Evolutionary conservation across 2,113 vertebrate species (phyloP).

Genomic region (Neodon shergylaensis): DNA sequence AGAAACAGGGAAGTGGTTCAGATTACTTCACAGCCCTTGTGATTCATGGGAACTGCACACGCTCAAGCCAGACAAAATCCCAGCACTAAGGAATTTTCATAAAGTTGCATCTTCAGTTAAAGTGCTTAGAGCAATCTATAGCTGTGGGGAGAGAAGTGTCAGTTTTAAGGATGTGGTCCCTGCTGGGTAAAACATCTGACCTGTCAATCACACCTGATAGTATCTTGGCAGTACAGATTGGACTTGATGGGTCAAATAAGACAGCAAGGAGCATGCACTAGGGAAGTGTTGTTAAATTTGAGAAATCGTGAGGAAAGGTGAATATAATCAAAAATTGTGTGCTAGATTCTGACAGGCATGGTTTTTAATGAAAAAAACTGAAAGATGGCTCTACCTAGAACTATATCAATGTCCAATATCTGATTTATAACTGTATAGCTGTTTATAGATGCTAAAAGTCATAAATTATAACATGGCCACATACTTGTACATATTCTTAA

Average conservation of each 20-base stretch:
- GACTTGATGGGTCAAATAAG: background rate
- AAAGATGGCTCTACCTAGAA: background rate
- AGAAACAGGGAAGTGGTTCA: background rate
- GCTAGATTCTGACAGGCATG: background rate
- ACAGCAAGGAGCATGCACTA: too few species aligned
- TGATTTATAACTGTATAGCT: background rate
- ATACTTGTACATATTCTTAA: background rate
- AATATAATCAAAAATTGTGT: background rate
- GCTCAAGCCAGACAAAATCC: background rate
- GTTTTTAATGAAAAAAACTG: background rate
- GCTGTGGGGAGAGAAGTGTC: background rate
- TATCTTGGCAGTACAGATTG: background rate
- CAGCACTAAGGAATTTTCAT: background rate
- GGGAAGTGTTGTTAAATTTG: background rate
- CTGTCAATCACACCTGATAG: background rate
- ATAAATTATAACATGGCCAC: background rate
- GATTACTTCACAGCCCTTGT: background rate
- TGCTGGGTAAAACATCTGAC: background rate
- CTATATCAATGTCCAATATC: background rate
- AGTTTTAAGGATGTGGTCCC: background rate
- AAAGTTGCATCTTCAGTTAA: background rate
- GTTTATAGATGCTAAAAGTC: background rate
- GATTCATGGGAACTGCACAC: background rate
- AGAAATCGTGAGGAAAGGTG: background rate
- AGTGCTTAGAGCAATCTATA: background rate